Conservation (phyloP, 2,113 vertebrate species). For the Calyptomena viridis region DNA sequence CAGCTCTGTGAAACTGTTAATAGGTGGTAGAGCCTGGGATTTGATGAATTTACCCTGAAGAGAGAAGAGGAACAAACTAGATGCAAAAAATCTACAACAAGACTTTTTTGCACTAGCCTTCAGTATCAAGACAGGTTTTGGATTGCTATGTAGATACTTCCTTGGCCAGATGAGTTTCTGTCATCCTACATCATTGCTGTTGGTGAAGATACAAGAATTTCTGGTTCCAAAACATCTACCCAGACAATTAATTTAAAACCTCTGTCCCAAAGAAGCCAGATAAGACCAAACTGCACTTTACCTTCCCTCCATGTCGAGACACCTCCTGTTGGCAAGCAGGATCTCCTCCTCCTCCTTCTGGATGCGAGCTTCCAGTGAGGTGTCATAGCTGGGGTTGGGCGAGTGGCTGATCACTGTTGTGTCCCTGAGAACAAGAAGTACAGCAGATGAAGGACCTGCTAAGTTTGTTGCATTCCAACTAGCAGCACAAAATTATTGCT, state of each 20-base stretch:
- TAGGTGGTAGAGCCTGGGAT: not conserved
- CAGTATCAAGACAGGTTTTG: not conserved
- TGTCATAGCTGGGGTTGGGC: slow-evolving; percentile 92
- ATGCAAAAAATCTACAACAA: not conserved
- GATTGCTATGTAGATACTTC: not conserved
- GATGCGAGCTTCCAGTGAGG: slow-evolving; percentile 91
- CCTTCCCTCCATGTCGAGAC: slow-evolving; percentile 98
- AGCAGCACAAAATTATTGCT: not conserved
- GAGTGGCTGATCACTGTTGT: slow-evolving; percentile 87
- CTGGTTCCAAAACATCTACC: not conserved
- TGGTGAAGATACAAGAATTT: slow-evolving; percentile 6
- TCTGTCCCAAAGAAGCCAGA: not conserved
- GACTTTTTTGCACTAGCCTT: not conserved
- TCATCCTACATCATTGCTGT: not conserved
- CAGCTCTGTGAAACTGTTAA: not conserved
- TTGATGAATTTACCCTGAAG: not conserved
- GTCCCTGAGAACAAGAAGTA: slow-evolving; percentile 78
- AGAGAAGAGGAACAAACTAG: not conserved
- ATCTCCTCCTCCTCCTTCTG: slow-evolving; percentile 99
- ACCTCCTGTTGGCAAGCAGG: slow-evolving; percentile 94
- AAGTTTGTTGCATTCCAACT: not conserved
- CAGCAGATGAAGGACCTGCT: not conserved
- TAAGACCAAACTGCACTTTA: slow-evolving; percentile 41
- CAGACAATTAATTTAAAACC: not conserved
- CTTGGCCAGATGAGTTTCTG: not conserved